Evolutionary conservation across 2,888 invertebrate species (phyloP), one percentile per base, ranked within the genome.

Genomic region (Pecten maximus): DNA sequence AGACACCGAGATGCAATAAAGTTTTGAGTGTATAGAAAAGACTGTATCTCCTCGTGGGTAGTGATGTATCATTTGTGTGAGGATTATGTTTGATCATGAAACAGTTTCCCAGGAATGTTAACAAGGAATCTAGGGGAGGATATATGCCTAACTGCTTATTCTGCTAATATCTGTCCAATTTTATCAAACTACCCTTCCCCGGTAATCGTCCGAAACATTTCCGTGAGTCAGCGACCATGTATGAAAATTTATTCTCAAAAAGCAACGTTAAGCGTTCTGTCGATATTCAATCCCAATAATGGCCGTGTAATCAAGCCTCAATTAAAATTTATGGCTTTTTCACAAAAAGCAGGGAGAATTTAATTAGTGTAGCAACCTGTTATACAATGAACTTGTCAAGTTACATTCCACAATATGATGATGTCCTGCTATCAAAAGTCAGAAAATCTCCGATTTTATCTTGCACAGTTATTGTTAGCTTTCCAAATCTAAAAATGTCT

Each of bases 121-220:
- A 19, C n/a, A 1, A n/a, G 54, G 54, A 74, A 74, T 74, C 74
- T 74, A 12, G 6, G 2, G 35, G 74, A 74, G 74, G 74, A 74
- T 74, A 74, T 28, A 74, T 74, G 74, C 74, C 35, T 74, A 74
- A 74, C 74, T 74, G 74, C 74, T 74, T 74, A 74, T 74, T 74
- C 74, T 74, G 74, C 23, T 74, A 74, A 74, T 74, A 74, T 74
- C 74, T 10, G 74, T 74, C 74, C 74, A 74, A 74, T 74, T 74
- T 74, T 35, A 44, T 44, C 12, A 74, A 74, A 74, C 74, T 35
- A 74, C 23, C 35, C 74, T 74, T 74, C 74, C 44, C 19, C 35
- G 74, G 74, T 74, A 28, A 74, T 74, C 74, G 28, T 28, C 74
- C 74, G 74, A 74, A 28, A 74, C 74, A 74, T 35, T 74, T 74